Evolutionary conservation across 2,888 invertebrate genomes (phyloP).

Genomic region (Tenthredo notha): DNA sequence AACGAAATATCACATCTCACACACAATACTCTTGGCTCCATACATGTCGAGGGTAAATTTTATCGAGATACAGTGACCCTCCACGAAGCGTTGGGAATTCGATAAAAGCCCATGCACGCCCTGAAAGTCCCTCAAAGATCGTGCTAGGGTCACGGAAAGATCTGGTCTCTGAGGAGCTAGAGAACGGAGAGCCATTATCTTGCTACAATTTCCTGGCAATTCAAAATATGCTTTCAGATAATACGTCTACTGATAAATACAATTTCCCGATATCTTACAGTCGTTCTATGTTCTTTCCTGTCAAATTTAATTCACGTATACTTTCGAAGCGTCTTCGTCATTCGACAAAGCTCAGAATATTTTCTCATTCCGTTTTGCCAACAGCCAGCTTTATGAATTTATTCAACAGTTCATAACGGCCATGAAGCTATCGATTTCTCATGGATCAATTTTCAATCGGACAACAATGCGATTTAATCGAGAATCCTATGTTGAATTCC

Average conservation of each 20-base stretch:
- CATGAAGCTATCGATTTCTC: background rate
- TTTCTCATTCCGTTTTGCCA: background rate
- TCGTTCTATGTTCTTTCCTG: too few species aligned
- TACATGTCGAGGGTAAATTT: background rate
- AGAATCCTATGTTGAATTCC: background rate
- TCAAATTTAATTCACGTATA: background rate
- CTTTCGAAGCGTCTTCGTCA: background rate
- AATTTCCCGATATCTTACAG: too few species aligned
- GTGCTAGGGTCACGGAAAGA: background rate
- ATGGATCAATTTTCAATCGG: background rate
- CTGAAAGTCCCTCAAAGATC: background rate
- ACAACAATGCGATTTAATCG: background rate
- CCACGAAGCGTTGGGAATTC: background rate
- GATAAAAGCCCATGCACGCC: background rate
- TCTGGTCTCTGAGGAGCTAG: background rate
- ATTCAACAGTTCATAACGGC: background rate
- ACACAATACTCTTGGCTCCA: background rate
- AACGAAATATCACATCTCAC: too few species aligned
- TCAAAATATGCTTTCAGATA: too few species aligned
- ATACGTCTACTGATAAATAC: too few species aligned
- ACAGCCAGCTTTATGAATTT: background rate
- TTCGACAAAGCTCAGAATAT: background rate
- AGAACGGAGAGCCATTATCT: background rate
- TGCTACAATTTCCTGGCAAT: background rate
- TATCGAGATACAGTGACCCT: background rate